These are phyloP conservation scores for Archilochus colubris DNA, from an alignment of 2,113 vertebrate genomes.

Conservation along the genomic window DNA sequence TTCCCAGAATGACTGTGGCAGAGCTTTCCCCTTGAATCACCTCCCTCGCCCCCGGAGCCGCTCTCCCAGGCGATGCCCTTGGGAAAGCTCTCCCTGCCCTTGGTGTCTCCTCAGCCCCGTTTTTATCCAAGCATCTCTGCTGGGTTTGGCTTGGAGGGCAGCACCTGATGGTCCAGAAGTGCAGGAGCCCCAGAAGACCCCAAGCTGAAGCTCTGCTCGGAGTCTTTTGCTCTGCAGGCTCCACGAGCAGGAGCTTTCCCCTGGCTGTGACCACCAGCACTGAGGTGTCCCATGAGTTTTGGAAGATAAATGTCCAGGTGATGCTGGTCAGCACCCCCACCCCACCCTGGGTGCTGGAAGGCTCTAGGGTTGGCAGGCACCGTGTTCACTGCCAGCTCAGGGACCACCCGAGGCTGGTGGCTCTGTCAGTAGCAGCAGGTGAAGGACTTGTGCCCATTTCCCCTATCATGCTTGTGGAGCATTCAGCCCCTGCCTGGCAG, in stretches of 20 bases:
- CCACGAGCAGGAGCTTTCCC: too few relatives aligned
- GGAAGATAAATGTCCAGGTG: background rate
- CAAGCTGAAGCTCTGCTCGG: background rate
- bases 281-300: accelerated
- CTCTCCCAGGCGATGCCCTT: constrained; percentile 35
- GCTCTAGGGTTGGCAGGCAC: background rate
- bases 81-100: background rate
- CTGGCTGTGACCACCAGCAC: accelerated
- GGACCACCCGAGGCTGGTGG: accelerated
- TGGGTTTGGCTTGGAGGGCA: background rate
- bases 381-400: accelerated
- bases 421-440: background rate
- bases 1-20: constrained; percentile 62
- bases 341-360: accelerated
- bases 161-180: background rate
- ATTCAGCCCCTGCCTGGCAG: background rate
- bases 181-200: background rate
- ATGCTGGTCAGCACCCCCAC: accelerated
- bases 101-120: accelerated
- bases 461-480: background rate
- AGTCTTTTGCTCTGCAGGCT: background rate
- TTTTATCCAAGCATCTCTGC: background rate
- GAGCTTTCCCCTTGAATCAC: constrained; percentile 69
- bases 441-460: background rate
- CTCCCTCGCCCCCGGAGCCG: background rate